Conservation (phyloP, 2,888 invertebrate genomes). For the Vanessa cardui region DNA sequence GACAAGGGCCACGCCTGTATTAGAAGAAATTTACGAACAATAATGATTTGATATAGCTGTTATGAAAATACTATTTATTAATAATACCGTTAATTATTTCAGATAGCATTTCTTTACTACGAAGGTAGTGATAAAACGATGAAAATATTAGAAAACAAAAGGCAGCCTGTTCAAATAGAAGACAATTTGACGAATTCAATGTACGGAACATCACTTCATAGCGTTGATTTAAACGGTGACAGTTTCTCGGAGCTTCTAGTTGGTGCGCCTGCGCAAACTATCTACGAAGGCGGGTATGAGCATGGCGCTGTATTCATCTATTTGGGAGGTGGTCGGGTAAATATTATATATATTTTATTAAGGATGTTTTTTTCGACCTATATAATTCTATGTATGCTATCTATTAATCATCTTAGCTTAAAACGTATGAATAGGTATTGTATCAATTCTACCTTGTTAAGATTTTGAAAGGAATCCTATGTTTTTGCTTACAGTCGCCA, state of each 20-base stretch:
- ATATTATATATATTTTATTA: background rate
- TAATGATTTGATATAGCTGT: too few species aligned
- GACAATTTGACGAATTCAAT: conserved; percentile 71
- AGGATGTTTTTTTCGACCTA: background rate
- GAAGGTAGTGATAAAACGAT: background rate
- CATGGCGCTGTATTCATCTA: conserved; percentile 82
- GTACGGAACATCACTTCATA: conserved; percentile 80
- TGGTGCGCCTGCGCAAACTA: conserved; percentile 78
- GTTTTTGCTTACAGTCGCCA: too few species aligned
- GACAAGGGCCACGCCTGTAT: too few species aligned
- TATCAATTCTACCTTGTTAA: too few species aligned
- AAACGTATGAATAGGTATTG: too few species aligned
- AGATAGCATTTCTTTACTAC: conserved; percentile 47
- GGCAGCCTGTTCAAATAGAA: conserved; percentile 25
- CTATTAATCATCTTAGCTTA: too few species aligned
- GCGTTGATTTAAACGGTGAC: conserved; percentile 77
- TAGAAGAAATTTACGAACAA: too few species aligned
- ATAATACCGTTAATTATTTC: conserved; percentile 22
- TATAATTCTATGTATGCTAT: too few species aligned
- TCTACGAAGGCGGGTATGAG: conserved; percentile 56
- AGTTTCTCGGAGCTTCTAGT: conserved; percentile 82
- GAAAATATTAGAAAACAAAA: background rate
- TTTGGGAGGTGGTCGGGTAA: conserved; percentile 51
- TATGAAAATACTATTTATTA: background rate
- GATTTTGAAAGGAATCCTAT: too few species aligned